These are phyloP conservation scores for Platichthys stellatus DNA, from an alignment of 2,113 vertebrate genomes.

Conservation along the genomic window DNA sequence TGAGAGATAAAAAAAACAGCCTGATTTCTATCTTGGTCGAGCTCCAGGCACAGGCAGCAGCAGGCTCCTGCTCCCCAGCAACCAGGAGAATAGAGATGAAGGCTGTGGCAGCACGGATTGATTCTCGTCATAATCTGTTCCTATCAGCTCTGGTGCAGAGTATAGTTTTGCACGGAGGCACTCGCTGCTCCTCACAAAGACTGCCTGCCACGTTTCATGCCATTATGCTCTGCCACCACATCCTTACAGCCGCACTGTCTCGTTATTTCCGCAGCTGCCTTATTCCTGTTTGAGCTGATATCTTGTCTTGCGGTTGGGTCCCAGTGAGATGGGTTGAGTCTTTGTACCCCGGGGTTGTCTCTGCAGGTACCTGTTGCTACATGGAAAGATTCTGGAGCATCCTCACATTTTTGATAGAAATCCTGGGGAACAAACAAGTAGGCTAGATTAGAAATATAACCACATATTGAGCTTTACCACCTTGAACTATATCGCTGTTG, in stretches of 20 bases:
- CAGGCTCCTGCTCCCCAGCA: conserved; percentile 49
- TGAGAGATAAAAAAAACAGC: conserved; percentile 39
- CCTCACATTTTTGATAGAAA: no score
- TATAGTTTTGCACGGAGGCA: conserved; percentile 43
- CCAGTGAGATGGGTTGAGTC: conserved; percentile 19
- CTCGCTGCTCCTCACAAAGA: conserved; percentile 36
- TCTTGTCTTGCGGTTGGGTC: conserved; percentile 3
- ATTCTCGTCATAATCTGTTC: conserved; percentile 62
- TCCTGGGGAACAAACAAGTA: no score
- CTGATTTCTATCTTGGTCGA: conserved; percentile 62
- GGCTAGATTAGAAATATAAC: no score
- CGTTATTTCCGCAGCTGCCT: conserved; percentile 50
- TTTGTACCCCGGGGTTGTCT: not conserved
- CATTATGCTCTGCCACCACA: conserved; percentile 30
- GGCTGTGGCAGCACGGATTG: conserved; percentile 63
- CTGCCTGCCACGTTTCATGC: conserved; percentile 55
- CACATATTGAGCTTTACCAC: no score
- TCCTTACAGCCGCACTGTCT: conserved; percentile 44
- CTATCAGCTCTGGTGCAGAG: conserved; percentile 47
- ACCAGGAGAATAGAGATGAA: conserved; percentile 51
- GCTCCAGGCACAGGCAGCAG: conserved; percentile 43
- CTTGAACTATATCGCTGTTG: no score
- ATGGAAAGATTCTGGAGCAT: not conserved
- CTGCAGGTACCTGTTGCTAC: not conserved
- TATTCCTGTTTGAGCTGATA: conserved; percentile 34